Evolutionary conservation across 2,797 vertebrate genomes (phyloP), one percentile per base, ranked within the genome.

Genomic region (Pangasius mekongensis): DNA sequence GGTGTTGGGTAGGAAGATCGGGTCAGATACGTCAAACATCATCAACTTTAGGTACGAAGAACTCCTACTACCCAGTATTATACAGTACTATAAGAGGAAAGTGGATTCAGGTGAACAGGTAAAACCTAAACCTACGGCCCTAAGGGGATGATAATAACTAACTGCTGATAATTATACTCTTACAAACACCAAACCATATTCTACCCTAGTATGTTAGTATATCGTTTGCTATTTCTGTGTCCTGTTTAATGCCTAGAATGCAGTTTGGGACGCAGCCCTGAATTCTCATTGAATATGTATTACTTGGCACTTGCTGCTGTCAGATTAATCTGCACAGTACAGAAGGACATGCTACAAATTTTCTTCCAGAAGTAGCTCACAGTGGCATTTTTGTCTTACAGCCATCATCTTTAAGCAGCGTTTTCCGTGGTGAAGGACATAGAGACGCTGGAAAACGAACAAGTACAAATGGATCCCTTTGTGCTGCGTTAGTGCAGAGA

Each of bases 201-300:
- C 73, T 16, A 14, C 43, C 24, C 14, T 14, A 14, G 73, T 0
- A 14, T 52, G 47, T 52, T n/a, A n/a, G 24, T 76, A 20, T n/a
- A 27, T 13, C 9, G 13, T 74, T 11, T 47, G 39, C 8, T 7
- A 36, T 36, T 20, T 74, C 71, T 2, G 20, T 47, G 39, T 76
- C 24, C 43, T 49, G 24, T 13, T 76, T 49, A 74, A 43, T 49
- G 39, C 39, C 5, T 11, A 11, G 71, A 43, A 47, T 47, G 47
- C 13, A 49, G 43, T 49, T 52, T 47, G 47, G 24, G 73, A 76
- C 24, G 1, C 43, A 24, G 43, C 10, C 71, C 36, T 76, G 73
- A 49, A 76, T 49, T 49, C 73, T 52, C 74, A n/a, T 81, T 60
- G 78, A 81, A 81, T 81, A 81, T 60, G 54, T 60, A 39, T 81